phyloP scores from a whole-genome alignment of 2,113 vertebrate species.

The Aphyosemion australe region DNA sequence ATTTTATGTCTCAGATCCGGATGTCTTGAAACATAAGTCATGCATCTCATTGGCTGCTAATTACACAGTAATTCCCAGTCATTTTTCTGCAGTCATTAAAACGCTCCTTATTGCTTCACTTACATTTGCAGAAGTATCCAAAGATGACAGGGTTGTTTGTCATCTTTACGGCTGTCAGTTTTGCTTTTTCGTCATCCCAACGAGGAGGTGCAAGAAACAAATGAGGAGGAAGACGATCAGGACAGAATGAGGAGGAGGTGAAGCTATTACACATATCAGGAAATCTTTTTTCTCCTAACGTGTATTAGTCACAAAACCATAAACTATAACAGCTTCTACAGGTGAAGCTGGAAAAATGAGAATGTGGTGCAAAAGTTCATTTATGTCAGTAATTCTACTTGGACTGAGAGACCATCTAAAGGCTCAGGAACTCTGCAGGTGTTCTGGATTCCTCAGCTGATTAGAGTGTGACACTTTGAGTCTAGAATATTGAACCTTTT shows the following conservation, averaged over 20 bases:
- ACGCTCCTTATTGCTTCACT: slow-evolving; percentile 24
- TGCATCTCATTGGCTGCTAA: background rate
- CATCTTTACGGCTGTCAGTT: slow-evolving; percentile 50
- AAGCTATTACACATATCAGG: slow-evolving; percentile 23
- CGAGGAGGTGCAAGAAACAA: slow-evolving; percentile 59
- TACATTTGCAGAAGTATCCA: slow-evolving; percentile 40
- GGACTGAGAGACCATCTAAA: no score
- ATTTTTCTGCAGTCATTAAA: slow-evolving; percentile 37
- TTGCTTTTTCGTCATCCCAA: slow-evolving; percentile 49
- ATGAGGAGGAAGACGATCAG: slow-evolving; percentile 44
- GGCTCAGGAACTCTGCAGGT: no score
- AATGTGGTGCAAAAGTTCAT: no score
- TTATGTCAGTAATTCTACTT: no score
- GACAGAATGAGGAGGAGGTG: slow-evolving; percentile 31
- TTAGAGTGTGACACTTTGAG: no score
- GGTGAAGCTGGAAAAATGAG: no score
- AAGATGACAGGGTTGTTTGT: slow-evolving; percentile 64
- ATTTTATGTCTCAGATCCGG: background rate
- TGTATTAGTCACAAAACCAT: no score
- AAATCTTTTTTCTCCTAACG: no score
- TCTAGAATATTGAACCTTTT: no score
- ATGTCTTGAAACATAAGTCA: background rate
- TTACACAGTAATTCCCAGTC: slow-evolving; percentile 6
- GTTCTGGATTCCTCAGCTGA: no score
- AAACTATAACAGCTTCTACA: no score